A percentile compares a stretch with the other conserved stretches of the same genome.
Evolutionary conservation across 1,140 invertebrate genomes (phyloP).

Genomic region (Drosophila virilis): DNA sequence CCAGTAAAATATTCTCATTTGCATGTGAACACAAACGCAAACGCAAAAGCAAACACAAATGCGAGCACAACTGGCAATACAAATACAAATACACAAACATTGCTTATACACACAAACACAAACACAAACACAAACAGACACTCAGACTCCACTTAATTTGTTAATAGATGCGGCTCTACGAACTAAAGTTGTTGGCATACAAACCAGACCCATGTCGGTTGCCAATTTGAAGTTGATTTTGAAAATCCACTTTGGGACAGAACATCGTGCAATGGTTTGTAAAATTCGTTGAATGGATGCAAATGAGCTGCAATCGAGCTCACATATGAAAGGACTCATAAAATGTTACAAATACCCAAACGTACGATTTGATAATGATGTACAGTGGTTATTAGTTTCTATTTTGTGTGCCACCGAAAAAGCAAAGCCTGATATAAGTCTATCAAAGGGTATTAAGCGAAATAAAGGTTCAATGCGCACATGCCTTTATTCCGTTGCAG

Average conservation of each 20-base stretch:
- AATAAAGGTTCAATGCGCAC: neutral
- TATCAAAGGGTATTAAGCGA: neutral
- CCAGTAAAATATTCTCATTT: constrained; percentile 31
- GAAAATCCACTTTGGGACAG: constrained; percentile 28
- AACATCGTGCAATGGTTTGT: constrained; percentile 27
- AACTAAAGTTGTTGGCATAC: constrained; percentile 40
- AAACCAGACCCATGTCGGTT: constrained; percentile 33
- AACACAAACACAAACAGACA: constrained; percentile 1
- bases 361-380: constrained; percentile 11
- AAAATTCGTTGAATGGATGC: constrained; percentile 27
- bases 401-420: neutral
- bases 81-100: constrained; percentile 13
- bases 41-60: constrained; percentile 4
- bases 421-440: neutral
- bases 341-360: constrained; percentile 8
- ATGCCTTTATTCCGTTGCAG: neutral
- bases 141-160: constrained; percentile 43
- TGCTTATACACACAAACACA: constrained; percentile 12
- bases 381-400: neutral
- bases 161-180: constrained; percentile 36
- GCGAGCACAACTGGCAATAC: constrained; percentile 11
- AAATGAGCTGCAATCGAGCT: constrained; percentile 23
- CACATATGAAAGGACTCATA: neutral
- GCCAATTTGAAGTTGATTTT: constrained; percentile 50
- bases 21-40: constrained; percentile 27